Evolutionary conservation across 1,140 invertebrate genomes (phyloP).

Genomic region (Hylaeus volcanicus): DNA sequence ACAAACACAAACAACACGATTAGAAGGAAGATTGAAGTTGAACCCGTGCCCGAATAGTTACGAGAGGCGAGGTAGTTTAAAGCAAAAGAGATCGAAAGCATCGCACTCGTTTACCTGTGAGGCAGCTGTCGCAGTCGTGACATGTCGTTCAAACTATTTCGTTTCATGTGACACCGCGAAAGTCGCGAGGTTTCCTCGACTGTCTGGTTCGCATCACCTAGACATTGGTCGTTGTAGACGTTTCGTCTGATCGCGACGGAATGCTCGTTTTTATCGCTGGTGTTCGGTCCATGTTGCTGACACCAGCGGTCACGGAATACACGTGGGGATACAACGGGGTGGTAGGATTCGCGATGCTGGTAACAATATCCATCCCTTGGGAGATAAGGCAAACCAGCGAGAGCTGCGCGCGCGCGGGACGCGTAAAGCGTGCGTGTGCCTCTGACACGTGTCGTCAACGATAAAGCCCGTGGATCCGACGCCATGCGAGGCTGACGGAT

Average conservation of each 20-base stretch:
- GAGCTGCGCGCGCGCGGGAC: too few relatives aligned
- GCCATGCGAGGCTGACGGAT: neutral
- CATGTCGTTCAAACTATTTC: too few relatives aligned
- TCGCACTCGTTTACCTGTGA: too few relatives aligned
- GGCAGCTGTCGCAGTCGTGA: too few relatives aligned
- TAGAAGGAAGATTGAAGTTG: too few relatives aligned
- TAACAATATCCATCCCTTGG: conserved; percentile 54
- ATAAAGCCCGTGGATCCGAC: conserved; percentile 31
- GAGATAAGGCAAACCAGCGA: conserved; percentile 43
- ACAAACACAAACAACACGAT: too few relatives aligned
- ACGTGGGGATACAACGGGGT: conserved; percentile 50
- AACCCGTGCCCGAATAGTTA: too few relatives aligned
- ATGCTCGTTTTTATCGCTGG: conserved; percentile 47
- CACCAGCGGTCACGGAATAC: conserved; percentile 40
- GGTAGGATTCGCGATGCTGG: conserved; percentile 53
- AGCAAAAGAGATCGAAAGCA: too few relatives aligned
- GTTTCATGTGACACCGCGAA: too few relatives aligned
- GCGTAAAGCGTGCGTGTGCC: conserved; percentile 21
- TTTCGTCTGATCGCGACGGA: conserved; percentile 18
- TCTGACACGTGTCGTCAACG: conserved; percentile 42
- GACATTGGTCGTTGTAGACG: neutral
- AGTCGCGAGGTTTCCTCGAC: too few relatives aligned
- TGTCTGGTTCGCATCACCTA: too few relatives aligned
- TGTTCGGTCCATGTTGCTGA: conserved; percentile 45
- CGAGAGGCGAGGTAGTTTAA: too few relatives aligned